These are phyloP conservation scores for Varroa destructor DNA, from an alignment of 1,140 invertebrate genomes.

Conservation along the genomic window DNA sequence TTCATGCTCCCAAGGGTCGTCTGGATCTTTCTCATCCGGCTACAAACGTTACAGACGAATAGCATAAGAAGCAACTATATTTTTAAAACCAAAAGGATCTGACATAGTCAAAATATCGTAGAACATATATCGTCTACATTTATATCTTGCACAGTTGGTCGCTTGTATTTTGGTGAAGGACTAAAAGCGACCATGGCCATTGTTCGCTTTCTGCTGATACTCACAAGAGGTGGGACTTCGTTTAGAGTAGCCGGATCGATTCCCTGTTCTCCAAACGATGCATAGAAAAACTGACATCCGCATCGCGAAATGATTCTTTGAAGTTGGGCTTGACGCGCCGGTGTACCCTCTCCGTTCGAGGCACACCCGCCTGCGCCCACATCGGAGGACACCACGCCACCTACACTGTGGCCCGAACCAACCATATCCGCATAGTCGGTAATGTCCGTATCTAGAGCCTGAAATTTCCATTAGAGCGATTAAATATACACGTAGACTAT, in stretches of 20 bases:
- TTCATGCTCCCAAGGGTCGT: constrained; percentile 47
- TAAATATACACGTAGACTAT: too few species aligned
- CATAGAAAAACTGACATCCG: constrained; percentile 94
- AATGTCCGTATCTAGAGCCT: constrained; percentile 48
- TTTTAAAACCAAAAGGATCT: too few species aligned
- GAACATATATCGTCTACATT: constrained; percentile 34
- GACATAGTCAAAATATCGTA: too few species aligned
- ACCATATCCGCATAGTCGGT: constrained; percentile 71
- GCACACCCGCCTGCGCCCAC: constrained; percentile 59
- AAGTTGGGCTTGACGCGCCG: constrained; percentile 48
- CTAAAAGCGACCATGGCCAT: too few species aligned
- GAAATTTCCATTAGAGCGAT: constrained; percentile 50
- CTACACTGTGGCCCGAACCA: constrained; percentile 86
- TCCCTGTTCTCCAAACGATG: constrained; percentile 70
- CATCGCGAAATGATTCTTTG: constrained; percentile 92
- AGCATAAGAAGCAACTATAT: too few species aligned
- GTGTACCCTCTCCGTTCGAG: constrained; percentile 29
- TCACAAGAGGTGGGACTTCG: constrained; percentile 47
- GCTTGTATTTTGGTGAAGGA: too few species aligned
- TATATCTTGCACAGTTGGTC: too few species aligned
- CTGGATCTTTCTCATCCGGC: constrained; percentile 37
- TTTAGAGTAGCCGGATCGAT: constrained; percentile 54
- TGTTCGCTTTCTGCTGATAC: not conserved
- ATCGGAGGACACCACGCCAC: constrained; percentile 79
- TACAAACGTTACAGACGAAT: constrained; percentile 31